phyloP scores from a whole-genome alignment of 2,797 vertebrate species.

The Phalanger gymnotis region DNA sequence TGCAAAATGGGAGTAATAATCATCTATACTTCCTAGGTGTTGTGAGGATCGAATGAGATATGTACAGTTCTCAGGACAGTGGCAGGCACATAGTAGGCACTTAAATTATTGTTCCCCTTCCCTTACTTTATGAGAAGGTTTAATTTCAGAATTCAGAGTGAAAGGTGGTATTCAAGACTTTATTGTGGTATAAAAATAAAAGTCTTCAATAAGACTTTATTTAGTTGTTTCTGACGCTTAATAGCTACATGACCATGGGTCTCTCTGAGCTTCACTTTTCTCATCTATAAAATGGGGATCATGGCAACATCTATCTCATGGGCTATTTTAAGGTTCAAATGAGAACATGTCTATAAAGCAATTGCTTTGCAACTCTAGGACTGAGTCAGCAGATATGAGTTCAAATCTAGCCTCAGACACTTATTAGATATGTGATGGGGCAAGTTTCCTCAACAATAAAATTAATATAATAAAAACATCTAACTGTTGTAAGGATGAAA shows the following conservation, averaged over 20 bases:
- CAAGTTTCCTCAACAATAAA: not conserved
- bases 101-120: not conserved
- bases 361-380: not conserved
- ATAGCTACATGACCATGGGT: not conserved
- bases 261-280: not conserved
- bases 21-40: not conserved
- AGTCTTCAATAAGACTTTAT: not conserved
- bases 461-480: not conserved
- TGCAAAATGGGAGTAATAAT: not conserved
- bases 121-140: not conserved
- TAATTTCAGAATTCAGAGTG: not conserved
- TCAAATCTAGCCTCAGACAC: not conserved
- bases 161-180: not conserved
- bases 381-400: not conserved
- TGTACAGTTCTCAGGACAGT: not conserved
- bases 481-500: not conserved
- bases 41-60: not conserved
- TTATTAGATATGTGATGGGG: not conserved
- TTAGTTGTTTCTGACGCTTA: not conserved
- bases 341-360: not conserved
- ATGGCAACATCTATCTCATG: not conserved
- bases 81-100: not conserved
- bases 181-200: not conserved
- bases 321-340: not conserved
- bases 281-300: not conserved